Conservation (phyloP, 2,797 vertebrate genomes). For the Spea hammondii region DNA sequence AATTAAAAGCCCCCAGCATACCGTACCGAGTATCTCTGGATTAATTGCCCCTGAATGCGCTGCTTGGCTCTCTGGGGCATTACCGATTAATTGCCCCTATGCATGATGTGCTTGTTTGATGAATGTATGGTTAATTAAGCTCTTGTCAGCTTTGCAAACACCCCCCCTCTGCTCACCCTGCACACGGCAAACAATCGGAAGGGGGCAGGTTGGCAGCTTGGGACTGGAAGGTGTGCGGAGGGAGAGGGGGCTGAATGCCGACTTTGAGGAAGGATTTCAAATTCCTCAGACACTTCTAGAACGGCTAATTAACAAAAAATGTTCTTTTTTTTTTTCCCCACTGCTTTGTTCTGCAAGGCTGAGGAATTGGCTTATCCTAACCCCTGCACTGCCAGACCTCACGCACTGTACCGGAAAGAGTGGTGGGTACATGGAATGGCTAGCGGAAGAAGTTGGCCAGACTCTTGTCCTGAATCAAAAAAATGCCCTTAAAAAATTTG, state of each 20-base stretch:
- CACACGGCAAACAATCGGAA: slow-evolving; percentile 41
- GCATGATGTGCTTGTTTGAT: too few relatives aligned
- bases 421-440: background rate
- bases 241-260: slow-evolving; percentile 9
- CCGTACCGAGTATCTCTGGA: background rate
- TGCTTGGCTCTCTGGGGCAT: too few relatives aligned
- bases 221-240: slow-evolving; percentile 34
- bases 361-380: background rate
- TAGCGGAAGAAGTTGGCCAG: background rate
- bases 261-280: slow-evolving; percentile 43
- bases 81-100: too few relatives aligned
- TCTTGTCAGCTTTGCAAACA: slow-evolving; percentile 39
- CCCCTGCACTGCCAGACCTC: too few relatives aligned
- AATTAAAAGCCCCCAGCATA: background rate
- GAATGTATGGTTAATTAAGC: slow-evolving; percentile 22
- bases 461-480: too few relatives aligned
- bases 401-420: background rate
- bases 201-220: slow-evolving; percentile 19
- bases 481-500: too few relatives aligned
- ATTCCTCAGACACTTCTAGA: slow-evolving; percentile 48
- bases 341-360: too few relatives aligned
- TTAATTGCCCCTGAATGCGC: too few relatives aligned
- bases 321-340: slow-evolving; percentile 17
- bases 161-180: slow-evolving; percentile 12
- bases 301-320: slow-evolving; percentile 38